phyloP scores from a whole-genome alignment of 2,797 vertebrate genomes.

The Phataginus tetradactyla region DNA sequence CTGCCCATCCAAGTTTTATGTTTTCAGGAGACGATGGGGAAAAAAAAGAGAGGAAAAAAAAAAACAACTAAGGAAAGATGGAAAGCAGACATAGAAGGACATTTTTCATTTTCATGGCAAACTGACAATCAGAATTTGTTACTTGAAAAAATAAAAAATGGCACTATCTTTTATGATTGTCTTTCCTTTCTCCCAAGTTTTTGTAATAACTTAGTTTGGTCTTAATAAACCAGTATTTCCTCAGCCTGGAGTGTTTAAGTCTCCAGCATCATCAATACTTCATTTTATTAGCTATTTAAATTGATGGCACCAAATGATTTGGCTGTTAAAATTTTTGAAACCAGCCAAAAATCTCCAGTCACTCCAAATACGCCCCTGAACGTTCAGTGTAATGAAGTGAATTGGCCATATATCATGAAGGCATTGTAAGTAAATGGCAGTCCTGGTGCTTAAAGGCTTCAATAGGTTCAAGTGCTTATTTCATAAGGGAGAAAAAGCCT shows the following conservation, averaged over 20 bases:
- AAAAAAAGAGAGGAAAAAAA: background rate
- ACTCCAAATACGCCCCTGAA: background rate
- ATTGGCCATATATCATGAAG: background rate
- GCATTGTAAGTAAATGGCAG: background rate
- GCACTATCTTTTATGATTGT: background rate
- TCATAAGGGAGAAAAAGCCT: background rate
- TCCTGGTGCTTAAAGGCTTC: background rate
- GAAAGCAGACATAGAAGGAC: background rate
- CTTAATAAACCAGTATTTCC: background rate
- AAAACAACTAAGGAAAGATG: background rate
- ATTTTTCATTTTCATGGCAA: background rate
- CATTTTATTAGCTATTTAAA: background rate
- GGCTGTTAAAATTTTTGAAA: slow-evolving; percentile 6
- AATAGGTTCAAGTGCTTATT: background rate
- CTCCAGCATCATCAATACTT: background rate
- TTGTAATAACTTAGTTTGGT: background rate
- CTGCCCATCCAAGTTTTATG: background rate
- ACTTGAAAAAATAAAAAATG: background rate
- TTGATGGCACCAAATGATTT: background rate
- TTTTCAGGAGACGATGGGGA: background rate
- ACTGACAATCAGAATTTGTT: background rate
- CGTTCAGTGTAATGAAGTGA: background rate
- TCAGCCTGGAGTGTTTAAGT: background rate
- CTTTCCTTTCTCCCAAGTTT: background rate
- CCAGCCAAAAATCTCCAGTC: background rate